Percentiles rank a stretch among this genome's conserved stretches.
phyloP scores from a whole-genome alignment of 1,140 invertebrate genomes.

The Trinorchestia longiramus region DNA sequence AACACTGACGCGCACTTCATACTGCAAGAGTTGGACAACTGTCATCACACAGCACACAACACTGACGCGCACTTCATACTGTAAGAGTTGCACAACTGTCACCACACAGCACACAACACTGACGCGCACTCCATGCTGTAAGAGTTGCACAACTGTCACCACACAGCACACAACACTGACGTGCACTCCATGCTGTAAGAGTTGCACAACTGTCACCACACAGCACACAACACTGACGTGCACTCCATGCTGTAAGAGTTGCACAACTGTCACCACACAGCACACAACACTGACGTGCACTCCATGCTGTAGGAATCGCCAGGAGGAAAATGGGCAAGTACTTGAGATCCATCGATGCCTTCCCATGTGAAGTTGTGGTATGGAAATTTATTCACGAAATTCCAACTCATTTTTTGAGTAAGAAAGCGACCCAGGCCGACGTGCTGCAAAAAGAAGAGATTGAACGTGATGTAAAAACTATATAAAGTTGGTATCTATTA shows the following conservation, averaged over 20 bases:
- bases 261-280: too few species aligned
- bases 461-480: too few species aligned
- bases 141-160: neutral
- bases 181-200: neutral
- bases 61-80: too few species aligned
- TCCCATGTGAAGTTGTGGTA: slow-evolving; percentile 75
- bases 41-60: too few species aligned
- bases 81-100: too few species aligned
- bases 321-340: slow-evolving; percentile 74
- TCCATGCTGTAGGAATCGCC: slow-evolving; percentile 72
- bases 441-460: slow-evolving; percentile 65
- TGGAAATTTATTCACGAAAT: slow-evolving; percentile 75
- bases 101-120: too few species aligned
- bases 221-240: too few species aligned
- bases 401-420: slow-evolving; percentile 75
- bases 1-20: too few species aligned
- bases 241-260: too few species aligned
- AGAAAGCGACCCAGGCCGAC: slow-evolving; percentile 73
- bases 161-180: neutral
- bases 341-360: slow-evolving; percentile 72
- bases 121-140: neutral
- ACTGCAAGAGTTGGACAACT: too few species aligned
- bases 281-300: slow-evolving; percentile 65
- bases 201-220: neutral
- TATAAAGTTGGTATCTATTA: too few species aligned